These are phyloP conservation scores for Oophaga pumilio DNA, from an alignment of 2,113 vertebrate genomes.

Conservation along the genomic window DNA sequence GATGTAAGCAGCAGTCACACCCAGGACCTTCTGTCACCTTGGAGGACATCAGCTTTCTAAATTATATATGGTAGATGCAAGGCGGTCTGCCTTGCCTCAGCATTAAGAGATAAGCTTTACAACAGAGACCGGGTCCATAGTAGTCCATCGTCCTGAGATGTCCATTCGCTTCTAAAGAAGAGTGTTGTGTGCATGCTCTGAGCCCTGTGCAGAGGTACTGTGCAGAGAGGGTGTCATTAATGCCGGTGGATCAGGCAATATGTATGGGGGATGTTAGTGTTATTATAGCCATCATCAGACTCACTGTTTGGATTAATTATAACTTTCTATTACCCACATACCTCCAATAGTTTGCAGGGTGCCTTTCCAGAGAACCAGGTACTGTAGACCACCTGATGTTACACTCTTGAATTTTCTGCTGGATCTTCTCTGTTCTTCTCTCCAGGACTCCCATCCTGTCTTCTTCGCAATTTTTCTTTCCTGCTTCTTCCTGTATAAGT, in stretches of 20 bases:
- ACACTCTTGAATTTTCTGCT: conserved; percentile 60
- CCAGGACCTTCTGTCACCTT: background rate
- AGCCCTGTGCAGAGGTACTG: no score
- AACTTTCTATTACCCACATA: background rate
- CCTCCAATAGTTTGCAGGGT: conserved; percentile 76
- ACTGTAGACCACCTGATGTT: conserved; percentile 50
- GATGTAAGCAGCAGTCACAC: no score
- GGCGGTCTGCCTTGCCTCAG: background rate
- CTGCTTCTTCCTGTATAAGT: conserved; percentile 68
- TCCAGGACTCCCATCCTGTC: conserved; percentile 69
- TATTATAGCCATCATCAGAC: background rate
- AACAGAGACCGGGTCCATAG: no score
- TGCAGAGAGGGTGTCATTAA: no score
- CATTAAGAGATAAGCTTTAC: no score
- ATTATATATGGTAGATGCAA: background rate
- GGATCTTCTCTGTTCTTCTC: conserved; percentile 58
- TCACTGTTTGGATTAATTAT: background rate
- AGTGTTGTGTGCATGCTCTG: no score
- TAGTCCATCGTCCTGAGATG: no score
- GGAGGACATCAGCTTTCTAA: background rate
- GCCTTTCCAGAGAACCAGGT: conserved; percentile 70
- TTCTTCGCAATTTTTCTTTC: conserved; percentile 66
- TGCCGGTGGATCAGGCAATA: no score
- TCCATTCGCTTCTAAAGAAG: no score
- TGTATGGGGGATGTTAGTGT: no score